Base-by-base conservation (phyloP, 2,888 invertebrate genomes). In the Drosophila anomalata region DNA sequence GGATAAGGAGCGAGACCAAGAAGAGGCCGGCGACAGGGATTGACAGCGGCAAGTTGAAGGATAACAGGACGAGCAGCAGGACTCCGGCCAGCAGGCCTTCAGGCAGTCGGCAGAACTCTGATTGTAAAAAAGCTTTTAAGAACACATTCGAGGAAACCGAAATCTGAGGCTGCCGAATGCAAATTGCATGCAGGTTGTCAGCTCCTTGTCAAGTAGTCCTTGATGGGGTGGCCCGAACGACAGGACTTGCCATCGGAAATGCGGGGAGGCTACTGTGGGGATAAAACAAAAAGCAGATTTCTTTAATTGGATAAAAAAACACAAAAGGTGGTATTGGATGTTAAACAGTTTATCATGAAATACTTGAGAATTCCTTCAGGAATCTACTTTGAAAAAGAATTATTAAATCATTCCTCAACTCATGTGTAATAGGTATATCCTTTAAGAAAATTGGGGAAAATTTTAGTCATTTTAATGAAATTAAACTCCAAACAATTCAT, bases 141-240 rank as follows among this genome's bases (percentile, higher is more conserved):
- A 52, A 26, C 53, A 17, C 53, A 53, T 24, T 48, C 52, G 11
- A 46, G 52, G 44, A 44, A 36, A 2, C 29, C 17, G 63, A 66
- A 63, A 67, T 65, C 68, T 46, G 63, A 65, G 51, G 22, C 44
- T 66, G 63, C 33, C 42, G 67, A 39, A 66, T 65, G 63, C 44
- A 65, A 65, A 65, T 66, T 65, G 65, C 68, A 65, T 65, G 68
- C 65, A 65, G 68, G 68, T 53, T 65, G 65, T 65, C 65, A 65
- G 22, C 63, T 39, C 9, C 29, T 53, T 67, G 68, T 67, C 68
- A 39, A 44, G 68, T 36, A 67, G 24, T 53, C 53, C 39, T 65
- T 53, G 52, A 63, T 66, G 46, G 52, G 9, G n/a, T 39, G n/a
- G 17, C 22, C 26, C 52, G 7, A 9, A 24, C 12, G 8, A 9